Evolutionary conservation across 2,113 vertebrate genomes (phyloP), one percentile per base, ranked within the genome.

Genomic region (Hippocampus guttulatus): DNA sequence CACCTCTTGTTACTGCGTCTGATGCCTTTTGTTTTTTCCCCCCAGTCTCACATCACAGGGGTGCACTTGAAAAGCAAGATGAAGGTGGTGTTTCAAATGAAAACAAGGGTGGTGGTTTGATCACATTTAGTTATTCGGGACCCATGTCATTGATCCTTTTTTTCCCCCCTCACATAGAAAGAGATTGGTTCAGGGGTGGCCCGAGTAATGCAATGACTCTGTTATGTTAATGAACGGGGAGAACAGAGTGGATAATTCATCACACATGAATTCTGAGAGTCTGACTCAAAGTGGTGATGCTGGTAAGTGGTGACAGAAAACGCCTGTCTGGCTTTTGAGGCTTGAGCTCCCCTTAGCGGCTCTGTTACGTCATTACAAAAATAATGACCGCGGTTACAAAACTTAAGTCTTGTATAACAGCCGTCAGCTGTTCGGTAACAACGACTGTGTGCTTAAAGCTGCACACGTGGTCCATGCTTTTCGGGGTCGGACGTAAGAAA

Each of bases 351-450:
- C 69, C 58, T 84, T 90, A 73, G n/a, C 73, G 90, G 85, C 58
- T 0, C 60, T 6, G 23, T 20, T 1, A 21, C 23, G 0, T 7
- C 27, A 70, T 82, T 84, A 79, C 85, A 86, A 10, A 7, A n/a
- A 57, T 7, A 25, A 8, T 18, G 12, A 27, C 23, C 3, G 23
- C 2, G 2, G 81, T 88, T 88, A 89, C 81, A 87, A 87, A 88
- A 89, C 79, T 64, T 1, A 21, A 69, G 88, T 88, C 76, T 85
- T 88, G 78, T 84, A 86, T 88, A 91, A 88, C 75, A 64, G 2
- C 0, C 72, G 70, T 79, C 75, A 87, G 77, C 86, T 79, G 86
- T 84, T 87, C 74, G 61, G 47, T 85, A 86, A 84, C 78, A 7
- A 5, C 14, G 12, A 23, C 0, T 3, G 20, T n/a, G 9, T 18